phyloP scores from a whole-genome alignment of 2,797 vertebrate species.

The Botia kubotai region DNA sequence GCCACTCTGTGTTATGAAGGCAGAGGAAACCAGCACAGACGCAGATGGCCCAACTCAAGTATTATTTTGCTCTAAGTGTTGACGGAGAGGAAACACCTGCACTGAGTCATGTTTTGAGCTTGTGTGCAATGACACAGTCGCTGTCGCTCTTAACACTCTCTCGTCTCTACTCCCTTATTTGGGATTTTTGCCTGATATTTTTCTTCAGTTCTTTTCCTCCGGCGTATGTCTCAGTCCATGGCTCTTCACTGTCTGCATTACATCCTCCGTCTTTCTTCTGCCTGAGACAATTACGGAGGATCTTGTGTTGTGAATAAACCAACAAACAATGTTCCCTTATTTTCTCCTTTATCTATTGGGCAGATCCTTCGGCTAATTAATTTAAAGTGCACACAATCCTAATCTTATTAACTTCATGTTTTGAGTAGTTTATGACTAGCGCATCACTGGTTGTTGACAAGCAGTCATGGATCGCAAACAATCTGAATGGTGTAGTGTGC shows the following conservation, averaged over 20 bases:
- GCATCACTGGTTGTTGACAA: background rate
- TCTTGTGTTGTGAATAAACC: background rate
- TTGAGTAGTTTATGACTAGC: background rate
- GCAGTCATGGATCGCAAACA: no score
- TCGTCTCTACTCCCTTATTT: background rate
- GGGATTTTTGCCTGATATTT: background rate
- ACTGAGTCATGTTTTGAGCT: slow-evolving; percentile 56
- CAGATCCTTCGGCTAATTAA: background rate
- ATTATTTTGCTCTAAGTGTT: slow-evolving; percentile 66
- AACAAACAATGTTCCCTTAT: background rate
- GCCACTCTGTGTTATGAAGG: slow-evolving; percentile 21
- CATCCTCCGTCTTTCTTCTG: background rate
- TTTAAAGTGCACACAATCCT: background rate
- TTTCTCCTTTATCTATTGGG: background rate
- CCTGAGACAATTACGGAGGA: background rate
- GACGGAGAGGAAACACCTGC: slow-evolving; percentile 76
- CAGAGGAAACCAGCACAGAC: slow-evolving; percentile 47
- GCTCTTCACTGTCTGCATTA: background rate
- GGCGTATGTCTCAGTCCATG: background rate
- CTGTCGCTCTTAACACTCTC: background rate
- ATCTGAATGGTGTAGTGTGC: background rate
- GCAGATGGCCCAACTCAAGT: slow-evolving; percentile 68
- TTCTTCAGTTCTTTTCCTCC: background rate
- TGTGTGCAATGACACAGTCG: slow-evolving; percentile 7
- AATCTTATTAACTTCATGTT: background rate